Conservation (phyloP, 1,140 invertebrate species). For the Lycorma delicatula region DNA sequence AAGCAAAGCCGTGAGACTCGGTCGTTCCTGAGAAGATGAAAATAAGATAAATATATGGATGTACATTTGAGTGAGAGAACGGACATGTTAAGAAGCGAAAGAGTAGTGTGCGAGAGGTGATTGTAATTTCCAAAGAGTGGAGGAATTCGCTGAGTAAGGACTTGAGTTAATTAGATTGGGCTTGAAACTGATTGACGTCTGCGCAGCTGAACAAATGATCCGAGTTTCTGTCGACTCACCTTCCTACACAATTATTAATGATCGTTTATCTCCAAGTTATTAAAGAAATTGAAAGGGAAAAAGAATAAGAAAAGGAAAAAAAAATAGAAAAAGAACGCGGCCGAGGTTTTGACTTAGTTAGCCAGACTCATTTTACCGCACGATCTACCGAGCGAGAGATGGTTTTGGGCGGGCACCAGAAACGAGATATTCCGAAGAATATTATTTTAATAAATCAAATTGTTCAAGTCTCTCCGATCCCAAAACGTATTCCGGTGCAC, state of each 20-base stretch:
- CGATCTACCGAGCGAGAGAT: too few species aligned
- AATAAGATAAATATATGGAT: too few species aligned
- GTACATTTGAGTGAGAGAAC: too few species aligned
- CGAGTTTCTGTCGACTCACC: constrained; percentile 6
- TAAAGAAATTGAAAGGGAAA: constrained; percentile 5
- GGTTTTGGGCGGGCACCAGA: too few species aligned
- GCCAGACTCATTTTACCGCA: too few species aligned
- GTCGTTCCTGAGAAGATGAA: too few species aligned
- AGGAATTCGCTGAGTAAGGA: constrained; percentile 5
- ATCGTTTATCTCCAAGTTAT: constrained; percentile 3
- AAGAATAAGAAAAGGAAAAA: background rate
- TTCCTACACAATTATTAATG: constrained; percentile 2
- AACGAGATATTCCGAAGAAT: too few species aligned
- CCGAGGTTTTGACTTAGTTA: background rate
- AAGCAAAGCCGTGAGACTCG: too few species aligned
- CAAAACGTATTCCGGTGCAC: background rate
- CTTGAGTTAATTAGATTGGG: constrained; percentile 6
- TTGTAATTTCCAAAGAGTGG: constrained; percentile 4
- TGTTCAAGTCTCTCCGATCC: background rate
- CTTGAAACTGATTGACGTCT: constrained; percentile 5
- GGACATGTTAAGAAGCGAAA: too few species aligned
- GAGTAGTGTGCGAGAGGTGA: too few species aligned
- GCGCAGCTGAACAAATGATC: constrained; percentile 4
- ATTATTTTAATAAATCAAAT: background rate
- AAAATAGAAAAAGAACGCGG: background rate